Base-by-base conservation (phyloP, 2,888 invertebrate genomes). In the Drosophila subquinaria region DNA sequence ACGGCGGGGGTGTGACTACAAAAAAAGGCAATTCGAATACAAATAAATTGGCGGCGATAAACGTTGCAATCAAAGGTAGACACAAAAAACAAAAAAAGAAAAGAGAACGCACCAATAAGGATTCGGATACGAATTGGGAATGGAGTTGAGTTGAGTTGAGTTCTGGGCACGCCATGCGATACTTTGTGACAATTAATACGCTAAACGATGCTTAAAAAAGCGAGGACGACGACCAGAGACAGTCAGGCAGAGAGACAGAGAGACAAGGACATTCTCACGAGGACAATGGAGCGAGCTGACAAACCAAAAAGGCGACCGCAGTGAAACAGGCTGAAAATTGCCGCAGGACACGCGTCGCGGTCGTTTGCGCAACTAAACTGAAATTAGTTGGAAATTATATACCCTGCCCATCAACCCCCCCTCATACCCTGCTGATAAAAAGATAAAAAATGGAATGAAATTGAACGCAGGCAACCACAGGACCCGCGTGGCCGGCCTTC, bases 141-240 rank as follows among this genome's bases (percentile, higher is more conserved):
- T 6, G 5, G 27, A 27, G 27, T 27, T 27, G 27, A 55, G 55
- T 36, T 65, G 50, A 66, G 33, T 59, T 47, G 55, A 42, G 62
- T 59, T 47, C 45, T 61, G 63, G 66, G 42, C 75, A 60, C 52
- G 79, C 75, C 75, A 88, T 69, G 84, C 76, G 82, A 88, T 88
- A 88, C 80, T 84, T 76, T 81, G 90, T 81, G 90, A 84, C 90
- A 90, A 90, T 90, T 90, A 90, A 90, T 86, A 84, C 83, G 90
- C 84, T 90, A 87, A 90, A 84, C 86, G 86, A 68, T 56, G 55
- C 17, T 13, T 43, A 33, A 55, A 79, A 78, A 13, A 23, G 17
- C 23, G 66, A 27, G 27, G 67, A 70, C 73, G 76, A 70, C 64
- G 66, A 59, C 56, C 36, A 59, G 52, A 38, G 36, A 43, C 27